Evolutionary conservation across 1,140 invertebrate species (phyloP).

Genomic region (Caenorhabditis elegans): WBcel235 BX284605.5:4630001-4630500

Average conservation of each 20-base stretch:
- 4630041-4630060: no score
- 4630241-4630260: background rate
- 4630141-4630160: no score
- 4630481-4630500: background rate
- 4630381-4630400: background rate
- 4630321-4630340: no score
- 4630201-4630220: background rate
- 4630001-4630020: no score
- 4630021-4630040: no score
- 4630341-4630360: no score
- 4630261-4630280: slow-evolving; percentile 14
- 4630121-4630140: no score
- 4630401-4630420: background rate
- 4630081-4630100: no score
- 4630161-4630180: background rate
- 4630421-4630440: background rate
- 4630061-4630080: no score
- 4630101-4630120: no score
- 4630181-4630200: background rate
- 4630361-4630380: no score
- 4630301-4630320: background rate
- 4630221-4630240: background rate
- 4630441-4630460: background rate
- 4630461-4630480: background rate
- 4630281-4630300: background rate